Evolutionary conservation across 1,140 invertebrate genomes (phyloP), one percentile per base, ranked within the genome.

Genomic region (Macrocentrus cingulum): DNA sequence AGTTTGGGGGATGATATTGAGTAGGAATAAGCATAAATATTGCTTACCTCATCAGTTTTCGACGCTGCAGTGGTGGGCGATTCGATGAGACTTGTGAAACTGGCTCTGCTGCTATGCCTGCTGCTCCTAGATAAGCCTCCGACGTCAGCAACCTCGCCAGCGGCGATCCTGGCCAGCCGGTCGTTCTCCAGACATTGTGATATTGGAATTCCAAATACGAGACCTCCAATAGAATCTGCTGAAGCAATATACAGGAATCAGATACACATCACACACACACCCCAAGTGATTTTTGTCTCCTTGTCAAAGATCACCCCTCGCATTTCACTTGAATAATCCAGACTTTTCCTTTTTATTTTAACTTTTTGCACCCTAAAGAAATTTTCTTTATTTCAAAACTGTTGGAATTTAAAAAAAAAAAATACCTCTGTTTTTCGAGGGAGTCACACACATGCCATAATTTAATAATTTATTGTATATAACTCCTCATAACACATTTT

Each of bases 121-220:
- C 75, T 77, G 57, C 59, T 75, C 42, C 71, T 68, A 9, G 70
- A 69, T 23, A 76, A 53, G 18, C 69, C 71, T 8, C 73, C 73
- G 39, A 79, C 69, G 41, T 77, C 76, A 15, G 54, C 45, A 5
- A 70, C 59, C 41, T 74, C 75, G n/a, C 75, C 79, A n/a, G 74
- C 65, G 8, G 72, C 76, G 8, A 77, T 75, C 53, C 78, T 73
- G 15, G 76, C 74, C 39, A 81, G 56, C 45, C 81, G 72, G 71
- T 94, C 91, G 63, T 92, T 90, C 66, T 89, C 86, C 52, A 95
- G 84, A 68, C 92, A 94, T 66, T 90, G 88, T 32, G 84, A 79
- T 60, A 96, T 76, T 5, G 91, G 85, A 60, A 94, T 87, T 1
- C 91, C 91, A 70, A 96, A 96, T 57, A 95, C 88, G 56, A 90